Percentiles rank a stretch among this genome's conserved stretches.
These are phyloP conservation scores for Listronotus oregonensis DNA, from an alignment of 1,140 invertebrate species.

Conservation along the genomic window DNA sequence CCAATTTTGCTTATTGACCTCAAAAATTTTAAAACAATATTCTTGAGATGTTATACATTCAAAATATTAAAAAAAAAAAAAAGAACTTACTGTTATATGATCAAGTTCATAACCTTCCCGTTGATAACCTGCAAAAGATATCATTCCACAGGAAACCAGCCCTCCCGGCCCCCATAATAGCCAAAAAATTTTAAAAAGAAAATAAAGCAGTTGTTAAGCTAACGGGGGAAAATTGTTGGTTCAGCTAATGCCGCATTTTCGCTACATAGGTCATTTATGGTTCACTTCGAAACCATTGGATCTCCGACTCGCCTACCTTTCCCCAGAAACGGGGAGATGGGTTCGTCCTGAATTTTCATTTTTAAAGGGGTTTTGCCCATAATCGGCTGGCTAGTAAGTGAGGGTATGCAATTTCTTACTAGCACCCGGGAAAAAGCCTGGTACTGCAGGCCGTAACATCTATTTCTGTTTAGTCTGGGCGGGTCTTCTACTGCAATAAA, in stretches of 20 bases:
- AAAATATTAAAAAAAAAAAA: too few species aligned
- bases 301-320: neutral
- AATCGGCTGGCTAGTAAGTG: constrained; percentile 65
- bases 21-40: too few species aligned
- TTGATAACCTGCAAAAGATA: constrained; percentile 89
- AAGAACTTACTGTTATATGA: constrained; percentile 77
- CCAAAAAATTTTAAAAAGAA: constrained; percentile 89
- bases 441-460: constrained; percentile 92
- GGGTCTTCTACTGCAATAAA: constrained; percentile 60
- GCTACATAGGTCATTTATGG: neutral
- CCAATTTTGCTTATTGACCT: too few species aligned
- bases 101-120: constrained; percentile 84
- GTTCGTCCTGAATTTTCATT: constrained; percentile 36
- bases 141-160: constrained; percentile 88
- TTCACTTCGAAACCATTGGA: constrained; percentile 6
- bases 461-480: constrained; percentile 73
- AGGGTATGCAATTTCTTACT: constrained; percentile 83
- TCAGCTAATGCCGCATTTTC: constrained; percentile 34
- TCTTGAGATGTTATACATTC: too few species aligned
- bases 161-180: constrained; percentile 86
- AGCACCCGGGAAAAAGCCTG: constrained; percentile 89
- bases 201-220: constrained; percentile 87
- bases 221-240: constrained; percentile 68
- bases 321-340: neutral
- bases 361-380: constrained; percentile 34